A percentile compares a stretch with the other conserved stretches of the same genome.
Evolutionary conservation across 2,797 vertebrate genomes (phyloP).

Genomic region (Crypturellus tataupa): DNA sequence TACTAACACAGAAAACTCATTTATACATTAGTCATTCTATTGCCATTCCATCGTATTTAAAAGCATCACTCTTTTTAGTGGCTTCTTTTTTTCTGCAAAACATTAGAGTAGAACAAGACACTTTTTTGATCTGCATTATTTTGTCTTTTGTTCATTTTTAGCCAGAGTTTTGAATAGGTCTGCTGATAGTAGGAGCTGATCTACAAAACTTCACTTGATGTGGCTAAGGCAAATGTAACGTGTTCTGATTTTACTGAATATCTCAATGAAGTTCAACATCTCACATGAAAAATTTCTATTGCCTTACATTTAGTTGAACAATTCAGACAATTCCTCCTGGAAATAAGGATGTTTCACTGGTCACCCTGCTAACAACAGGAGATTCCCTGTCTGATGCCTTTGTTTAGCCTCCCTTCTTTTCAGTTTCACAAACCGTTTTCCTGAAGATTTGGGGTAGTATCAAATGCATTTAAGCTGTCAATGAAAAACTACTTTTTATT

Average conservation of each 20-base stretch:
- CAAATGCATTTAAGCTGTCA: background rate
- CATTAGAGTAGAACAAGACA: background rate
- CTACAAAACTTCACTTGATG: background rate
- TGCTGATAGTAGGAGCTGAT: background rate
- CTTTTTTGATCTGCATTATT: background rate
- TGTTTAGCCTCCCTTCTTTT: background rate
- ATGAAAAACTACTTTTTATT: background rate
- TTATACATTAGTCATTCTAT: background rate
- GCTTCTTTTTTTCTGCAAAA: background rate
- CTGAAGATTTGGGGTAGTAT: background rate
- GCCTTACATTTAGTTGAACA: background rate
- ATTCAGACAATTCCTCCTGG: background rate
- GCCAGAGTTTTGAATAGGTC: background rate
- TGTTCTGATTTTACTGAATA: conserved; percentile 19
- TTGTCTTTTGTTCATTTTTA: background rate
- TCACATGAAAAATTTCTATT: background rate
- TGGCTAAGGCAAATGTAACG: background rate
- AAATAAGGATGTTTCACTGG: background rate
- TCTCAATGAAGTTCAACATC: background rate
- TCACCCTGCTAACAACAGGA: background rate
- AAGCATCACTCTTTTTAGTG: background rate
- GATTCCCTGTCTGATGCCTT: background rate
- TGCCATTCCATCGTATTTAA: background rate
- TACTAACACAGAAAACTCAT: background rate
- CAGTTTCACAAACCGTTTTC: background rate